A percentile compares a stretch with the other conserved stretches of the same genome.
phyloP scores from a whole-genome alignment of 2,888 invertebrate species.

The Rhodophaea formosa region DNA sequence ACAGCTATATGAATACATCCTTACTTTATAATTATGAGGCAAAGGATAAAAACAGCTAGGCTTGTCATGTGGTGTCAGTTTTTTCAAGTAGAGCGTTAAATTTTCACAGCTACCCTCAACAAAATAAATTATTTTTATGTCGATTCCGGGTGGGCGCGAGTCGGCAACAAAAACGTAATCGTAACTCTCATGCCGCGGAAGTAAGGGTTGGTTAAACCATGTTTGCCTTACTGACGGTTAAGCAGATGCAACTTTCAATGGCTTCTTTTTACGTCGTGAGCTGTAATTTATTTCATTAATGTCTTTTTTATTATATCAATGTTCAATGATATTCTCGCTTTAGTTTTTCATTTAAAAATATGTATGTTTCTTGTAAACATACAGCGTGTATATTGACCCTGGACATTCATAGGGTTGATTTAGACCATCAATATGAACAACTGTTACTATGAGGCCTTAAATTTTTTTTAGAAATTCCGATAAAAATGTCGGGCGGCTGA shows the following conservation, averaged over 20 bases:
- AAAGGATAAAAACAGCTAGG: slow-evolving; percentile 49
- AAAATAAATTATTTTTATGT: slow-evolving; percentile 76
- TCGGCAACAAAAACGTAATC: slow-evolving; percentile 63
- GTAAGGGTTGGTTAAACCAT: slow-evolving; percentile 64
- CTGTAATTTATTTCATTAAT: slow-evolving; percentile 3
- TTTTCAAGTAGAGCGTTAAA: slow-evolving; percentile 67
- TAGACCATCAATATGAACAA: too few relatives aligned
- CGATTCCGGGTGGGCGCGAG: slow-evolving; percentile 72
- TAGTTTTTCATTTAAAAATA: neutral
- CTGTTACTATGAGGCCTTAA: too few relatives aligned
- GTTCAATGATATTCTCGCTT: neutral
- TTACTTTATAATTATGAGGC: slow-evolving; percentile 38
- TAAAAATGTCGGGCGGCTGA: too few relatives aligned
- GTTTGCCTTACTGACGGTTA: slow-evolving; percentile 46
- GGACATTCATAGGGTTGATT: too few relatives aligned
- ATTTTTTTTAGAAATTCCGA: too few relatives aligned
- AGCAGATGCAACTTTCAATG: slow-evolving; percentile 53
- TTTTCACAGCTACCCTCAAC: slow-evolving; percentile 74
- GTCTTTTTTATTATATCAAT: neutral
- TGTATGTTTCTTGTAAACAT: too few relatives aligned
- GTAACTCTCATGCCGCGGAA: slow-evolving; percentile 60
- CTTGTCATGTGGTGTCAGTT: slow-evolving; percentile 67
- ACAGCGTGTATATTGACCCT: too few relatives aligned
- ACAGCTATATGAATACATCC: slow-evolving; percentile 25
- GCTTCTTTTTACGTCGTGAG: slow-evolving; percentile 15